Evolutionary conservation across 2,113 vertebrate genomes (phyloP), one percentile per base, ranked within the genome.

Genomic region (Peromyscus maniculatus): DNA sequence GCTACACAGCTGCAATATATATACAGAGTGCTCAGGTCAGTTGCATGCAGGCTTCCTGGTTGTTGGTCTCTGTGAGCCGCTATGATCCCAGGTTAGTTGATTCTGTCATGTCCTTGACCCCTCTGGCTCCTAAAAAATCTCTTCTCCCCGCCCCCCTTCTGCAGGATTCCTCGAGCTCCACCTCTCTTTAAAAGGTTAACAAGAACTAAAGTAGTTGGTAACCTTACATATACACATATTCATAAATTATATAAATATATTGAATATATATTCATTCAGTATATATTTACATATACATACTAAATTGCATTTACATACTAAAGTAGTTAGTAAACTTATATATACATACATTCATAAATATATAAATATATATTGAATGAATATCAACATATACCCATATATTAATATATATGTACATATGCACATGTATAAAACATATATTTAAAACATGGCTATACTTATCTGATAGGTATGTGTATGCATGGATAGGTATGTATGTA

Each of bases 171-270:
- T 71, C 16, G 3, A 71, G 69, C 7, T 71, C 16, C 0, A 71
- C 69, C 88, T 67, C 86, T 80, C 26, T 89, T 86, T 49, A 39
- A 39, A 79, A 95, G 46, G 57, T 95, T 91, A 84, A 95, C 43
- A 91, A 55, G 75, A 84, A 12, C 90, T 88, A 64, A 91, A 91
- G 28, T 95, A 36, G 15, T 89, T 94, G 17, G 11, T 93, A 59
- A 55, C 31, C 24, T 43, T 43, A n/a, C 17, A 55, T 12, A 62
- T 19, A 59, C 22, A 83, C 31, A 80, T 19, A 55, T 80, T 74
- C 3, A 55, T 52, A 46, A 39, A 39, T 74, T 52, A 33, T 46
- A 49, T 33, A 22, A 49, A 49, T 49, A 49, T 49, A 49, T 49
- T 43, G 43, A 49, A 46, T 62, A 84, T 74, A 28, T 71, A 7